These are phyloP conservation scores for Drosophila kanekoi DNA, from an alignment of 2,888 invertebrate species.

Conservation along the genomic window DNA sequence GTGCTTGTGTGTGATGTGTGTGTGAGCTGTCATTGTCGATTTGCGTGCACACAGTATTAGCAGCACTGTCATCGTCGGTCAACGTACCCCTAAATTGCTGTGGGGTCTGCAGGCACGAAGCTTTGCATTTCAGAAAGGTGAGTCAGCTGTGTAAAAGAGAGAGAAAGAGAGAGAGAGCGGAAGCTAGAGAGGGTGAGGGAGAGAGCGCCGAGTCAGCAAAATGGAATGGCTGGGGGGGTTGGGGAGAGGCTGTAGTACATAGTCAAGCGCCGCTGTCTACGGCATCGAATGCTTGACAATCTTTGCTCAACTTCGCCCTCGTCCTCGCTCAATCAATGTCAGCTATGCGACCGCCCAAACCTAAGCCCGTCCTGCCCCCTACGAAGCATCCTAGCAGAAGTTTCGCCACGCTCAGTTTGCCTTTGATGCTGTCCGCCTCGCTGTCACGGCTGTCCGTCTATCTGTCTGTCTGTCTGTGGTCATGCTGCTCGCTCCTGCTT, in stretches of 20 bases:
- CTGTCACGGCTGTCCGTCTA: constrained; percentile 22
- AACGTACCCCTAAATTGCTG: constrained; percentile 17
- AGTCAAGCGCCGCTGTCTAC: constrained; percentile 26
- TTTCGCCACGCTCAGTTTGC: constrained; percentile 44
- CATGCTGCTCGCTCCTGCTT: constrained; percentile 9
- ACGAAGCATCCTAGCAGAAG: constrained; percentile 25
- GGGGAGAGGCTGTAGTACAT: not conserved
- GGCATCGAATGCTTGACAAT: constrained; percentile 51
- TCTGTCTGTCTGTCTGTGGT: constrained; percentile 31
- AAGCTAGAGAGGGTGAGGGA: no score
- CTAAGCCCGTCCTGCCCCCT: not conserved
- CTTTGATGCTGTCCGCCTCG: constrained; percentile 45
- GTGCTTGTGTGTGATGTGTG: not conserved
- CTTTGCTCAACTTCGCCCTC: constrained; percentile 36
- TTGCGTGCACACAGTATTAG: constrained; percentile 52
- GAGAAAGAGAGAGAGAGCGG: not conserved
- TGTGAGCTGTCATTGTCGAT: constrained; percentile 19
- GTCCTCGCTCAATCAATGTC: constrained; percentile 74
- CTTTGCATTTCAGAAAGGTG: constrained; percentile 33
- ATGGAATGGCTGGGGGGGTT: not conserved
- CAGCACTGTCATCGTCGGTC: constrained; percentile 52
- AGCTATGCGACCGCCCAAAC: constrained; percentile 25
- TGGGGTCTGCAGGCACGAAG: not conserved
- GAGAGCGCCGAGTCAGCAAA: not conserved
- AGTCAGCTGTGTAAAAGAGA: constrained; percentile 20